phyloP scores from a whole-genome alignment of 2,888 invertebrate species.

The Drosophila dives region DNA sequence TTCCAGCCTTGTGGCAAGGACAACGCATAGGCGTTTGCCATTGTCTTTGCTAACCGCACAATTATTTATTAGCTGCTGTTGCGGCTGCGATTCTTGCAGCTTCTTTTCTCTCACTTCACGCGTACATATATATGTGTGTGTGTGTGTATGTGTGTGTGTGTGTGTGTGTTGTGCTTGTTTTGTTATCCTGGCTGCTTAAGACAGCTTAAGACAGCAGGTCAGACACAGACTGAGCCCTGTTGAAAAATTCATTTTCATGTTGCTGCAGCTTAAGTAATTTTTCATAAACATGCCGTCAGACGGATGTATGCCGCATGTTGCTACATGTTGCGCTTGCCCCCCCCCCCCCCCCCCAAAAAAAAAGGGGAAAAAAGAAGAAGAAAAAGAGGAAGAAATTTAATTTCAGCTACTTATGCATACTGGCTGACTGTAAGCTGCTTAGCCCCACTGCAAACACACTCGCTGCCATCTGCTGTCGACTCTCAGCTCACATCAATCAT shows the following conservation, averaged over 20 bases:
- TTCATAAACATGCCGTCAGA: constrained; percentile 69
- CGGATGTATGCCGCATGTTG: constrained; percentile 7
- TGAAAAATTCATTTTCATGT: constrained; percentile 81
- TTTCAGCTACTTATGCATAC: constrained; percentile 73
- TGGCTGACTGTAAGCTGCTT: constrained; percentile 68
- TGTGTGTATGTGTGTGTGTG: constrained; percentile 3
- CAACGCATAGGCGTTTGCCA: constrained; percentile 49
- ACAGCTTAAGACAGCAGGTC: constrained; percentile 75
- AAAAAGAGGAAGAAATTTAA: constrained; percentile 53
- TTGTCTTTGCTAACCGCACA: constrained; percentile 76
- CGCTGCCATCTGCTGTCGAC: constrained; percentile 35
- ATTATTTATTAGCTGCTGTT: constrained; percentile 74
- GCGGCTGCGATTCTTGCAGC: constrained; percentile 49
- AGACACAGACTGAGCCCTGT: constrained; percentile 57
- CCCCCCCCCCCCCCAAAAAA: neutral
- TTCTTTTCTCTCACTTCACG: constrained; percentile 2
- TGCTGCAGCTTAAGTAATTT: constrained; percentile 73
- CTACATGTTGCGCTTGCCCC: constrained; percentile 4
- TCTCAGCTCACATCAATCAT: constrained; percentile 62
- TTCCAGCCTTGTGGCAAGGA: constrained; percentile 1
- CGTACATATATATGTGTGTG: constrained; percentile 7
- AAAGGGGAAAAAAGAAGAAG: neutral
- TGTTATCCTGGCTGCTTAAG: constrained; percentile 75
- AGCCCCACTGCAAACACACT: constrained; percentile 33
- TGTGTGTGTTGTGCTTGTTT: constrained; percentile 22